Conservation (phyloP, 2,113 vertebrate species). For the Ophthalmolycus amberensis region DNA sequence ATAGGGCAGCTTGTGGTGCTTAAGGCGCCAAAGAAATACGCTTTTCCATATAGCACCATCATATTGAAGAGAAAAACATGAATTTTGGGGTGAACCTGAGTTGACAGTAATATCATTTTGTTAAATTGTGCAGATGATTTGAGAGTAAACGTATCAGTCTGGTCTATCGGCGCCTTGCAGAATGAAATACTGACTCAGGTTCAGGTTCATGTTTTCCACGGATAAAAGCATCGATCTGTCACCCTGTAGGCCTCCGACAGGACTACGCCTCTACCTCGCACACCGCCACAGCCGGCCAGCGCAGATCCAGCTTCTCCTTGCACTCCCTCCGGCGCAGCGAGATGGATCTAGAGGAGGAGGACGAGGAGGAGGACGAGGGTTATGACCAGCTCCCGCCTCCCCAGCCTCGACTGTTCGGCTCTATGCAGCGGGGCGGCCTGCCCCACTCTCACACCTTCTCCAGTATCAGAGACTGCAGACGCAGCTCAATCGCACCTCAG, state of each 20-base stretch:
- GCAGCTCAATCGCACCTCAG: conserved; percentile 87
- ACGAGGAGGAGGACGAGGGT: conserved; percentile 93
- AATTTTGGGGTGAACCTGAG: background rate
- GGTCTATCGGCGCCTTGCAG: background rate
- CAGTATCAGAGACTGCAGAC: conserved; percentile 92
- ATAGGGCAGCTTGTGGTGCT: too few species aligned
- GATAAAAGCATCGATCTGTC: conserved; percentile 20
- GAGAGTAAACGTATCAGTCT: conserved; percentile 25
- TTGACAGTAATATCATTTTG: conserved; percentile 6
- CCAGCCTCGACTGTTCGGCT: conserved; percentile 90
- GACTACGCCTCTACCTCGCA: conserved; percentile 94
- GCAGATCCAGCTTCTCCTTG: conserved; percentile 90
- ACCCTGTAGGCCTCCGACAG: conserved; percentile 91
- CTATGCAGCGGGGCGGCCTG: conserved; percentile 89
- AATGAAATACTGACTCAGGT: background rate
- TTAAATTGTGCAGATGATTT: conserved; percentile 50
- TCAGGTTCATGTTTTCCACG: conserved; percentile 10
- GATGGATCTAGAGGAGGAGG: conserved; percentile 90
- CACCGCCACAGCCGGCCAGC: conserved; percentile 86
- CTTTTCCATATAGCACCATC: too few species aligned
- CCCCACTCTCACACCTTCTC: conserved; percentile 97
- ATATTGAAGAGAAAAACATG: too few species aligned
- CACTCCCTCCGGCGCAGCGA: conserved; percentile 87
- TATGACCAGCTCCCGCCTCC: conserved; percentile 95
- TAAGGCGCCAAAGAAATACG: too few species aligned